phyloP scores from a whole-genome alignment of 2,113 vertebrate genomes.

The Boulengeromyrus knoepffleri region DNA sequence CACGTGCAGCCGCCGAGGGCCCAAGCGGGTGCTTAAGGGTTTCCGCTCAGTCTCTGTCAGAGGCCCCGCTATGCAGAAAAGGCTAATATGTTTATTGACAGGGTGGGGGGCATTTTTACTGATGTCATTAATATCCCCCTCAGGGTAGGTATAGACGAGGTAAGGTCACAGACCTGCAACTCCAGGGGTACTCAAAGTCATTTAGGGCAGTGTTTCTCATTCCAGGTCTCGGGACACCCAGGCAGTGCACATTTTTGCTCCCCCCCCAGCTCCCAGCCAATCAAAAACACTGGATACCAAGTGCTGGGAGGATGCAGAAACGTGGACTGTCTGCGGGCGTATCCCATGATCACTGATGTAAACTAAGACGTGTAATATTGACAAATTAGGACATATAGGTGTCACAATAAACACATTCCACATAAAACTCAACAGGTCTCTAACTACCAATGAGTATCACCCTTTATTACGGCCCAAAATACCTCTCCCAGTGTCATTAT shows the following conservation, averaged over 20 bases:
- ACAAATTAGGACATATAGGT: neutral
- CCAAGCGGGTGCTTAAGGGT: conserved; percentile 57
- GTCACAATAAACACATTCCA: neutral
- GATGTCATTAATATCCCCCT: neutral
- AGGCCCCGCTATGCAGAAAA: conserved; percentile 16
- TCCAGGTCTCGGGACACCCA: neutral
- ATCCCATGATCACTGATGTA: neutral
- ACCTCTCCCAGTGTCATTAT: neutral
- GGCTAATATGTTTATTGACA: neutral
- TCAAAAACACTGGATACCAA: neutral
- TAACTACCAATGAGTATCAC: neutral
- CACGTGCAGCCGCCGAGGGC: conserved; percentile 45
- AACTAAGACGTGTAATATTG: neutral
- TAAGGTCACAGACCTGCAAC: neutral
- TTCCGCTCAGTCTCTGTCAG: conserved; percentile 46
- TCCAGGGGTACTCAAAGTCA: neutral
- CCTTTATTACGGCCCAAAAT: neutral
- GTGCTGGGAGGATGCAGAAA: neutral
- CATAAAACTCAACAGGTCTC: neutral
- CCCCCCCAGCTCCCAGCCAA: neutral
- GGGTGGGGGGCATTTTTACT: neutral
- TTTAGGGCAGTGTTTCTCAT: neutral
- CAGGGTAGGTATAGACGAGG: neutral
- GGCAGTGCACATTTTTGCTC: neutral
- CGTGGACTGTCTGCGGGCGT: too few species aligned